Conservation (phyloP, 2,113 vertebrate species). For the Falco punctatus region DNA sequence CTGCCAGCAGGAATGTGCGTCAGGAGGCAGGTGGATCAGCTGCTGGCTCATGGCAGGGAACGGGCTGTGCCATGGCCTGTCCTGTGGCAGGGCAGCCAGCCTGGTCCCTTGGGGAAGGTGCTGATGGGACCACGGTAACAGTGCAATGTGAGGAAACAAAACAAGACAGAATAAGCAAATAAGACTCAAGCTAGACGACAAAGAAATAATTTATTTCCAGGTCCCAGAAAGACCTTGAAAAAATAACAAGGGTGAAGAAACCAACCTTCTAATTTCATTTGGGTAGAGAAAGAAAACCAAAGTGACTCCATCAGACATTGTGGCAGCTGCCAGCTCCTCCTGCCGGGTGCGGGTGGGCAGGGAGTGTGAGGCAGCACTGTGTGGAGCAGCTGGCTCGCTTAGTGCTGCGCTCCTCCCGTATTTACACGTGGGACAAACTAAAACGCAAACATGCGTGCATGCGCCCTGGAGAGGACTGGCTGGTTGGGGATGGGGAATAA, state of each 20-base stretch:
- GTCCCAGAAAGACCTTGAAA: slow-evolving; percentile 63
- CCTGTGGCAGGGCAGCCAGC: neutral
- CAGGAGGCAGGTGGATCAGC: rapidly evolving
- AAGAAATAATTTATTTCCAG: slow-evolving; percentile 72
- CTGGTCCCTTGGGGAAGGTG: neutral
- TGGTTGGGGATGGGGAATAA: neutral
- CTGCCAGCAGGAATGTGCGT: neutral
- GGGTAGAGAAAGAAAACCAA: slow-evolving; percentile 27
- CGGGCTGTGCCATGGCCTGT: rapidly evolving
- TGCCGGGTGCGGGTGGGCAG: neutral
- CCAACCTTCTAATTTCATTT: slow-evolving; percentile 41
- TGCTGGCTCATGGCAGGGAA: neutral
- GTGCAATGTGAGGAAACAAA: rapidly evolving
- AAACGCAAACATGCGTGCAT: slow-evolving; percentile 16
- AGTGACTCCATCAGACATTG: neutral
- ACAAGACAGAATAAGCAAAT: neutral
- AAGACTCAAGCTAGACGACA: slow-evolving; percentile 20
- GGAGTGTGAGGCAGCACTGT: neutral
- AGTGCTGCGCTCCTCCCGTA: neutral
- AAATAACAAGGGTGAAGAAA: slow-evolving; percentile 51
- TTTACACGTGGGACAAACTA: neutral
- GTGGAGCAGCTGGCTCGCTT: rapidly evolving
- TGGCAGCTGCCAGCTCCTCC: neutral
- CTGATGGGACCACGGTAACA: neutral
- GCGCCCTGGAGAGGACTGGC: neutral